Evolutionary conservation across 2,113 vertebrate genomes (phyloP).

Genomic region (Chionomys nivalis): DNA sequence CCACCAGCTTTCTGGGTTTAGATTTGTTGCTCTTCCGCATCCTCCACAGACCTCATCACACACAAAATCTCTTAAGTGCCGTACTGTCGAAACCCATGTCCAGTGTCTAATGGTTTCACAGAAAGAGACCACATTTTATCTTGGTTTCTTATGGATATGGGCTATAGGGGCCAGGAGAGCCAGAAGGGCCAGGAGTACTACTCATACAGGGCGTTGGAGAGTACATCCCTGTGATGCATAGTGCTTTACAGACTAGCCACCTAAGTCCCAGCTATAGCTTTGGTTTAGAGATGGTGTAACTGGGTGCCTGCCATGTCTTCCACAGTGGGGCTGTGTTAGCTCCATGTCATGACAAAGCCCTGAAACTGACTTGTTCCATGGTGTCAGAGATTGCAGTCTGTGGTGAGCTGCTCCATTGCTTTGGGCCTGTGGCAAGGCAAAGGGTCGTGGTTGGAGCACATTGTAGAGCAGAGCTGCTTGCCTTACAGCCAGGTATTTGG

Average conservation of each 20-base stretch:
- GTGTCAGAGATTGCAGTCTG: not conserved
- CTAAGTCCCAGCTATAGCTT: not conserved
- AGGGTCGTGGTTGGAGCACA: not conserved
- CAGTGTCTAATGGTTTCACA: not conserved
- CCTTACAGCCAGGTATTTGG: not conserved
- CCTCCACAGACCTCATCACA: not conserved
- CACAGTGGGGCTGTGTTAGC: not conserved
- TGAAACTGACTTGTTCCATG: not conserved
- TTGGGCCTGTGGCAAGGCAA: not conserved
- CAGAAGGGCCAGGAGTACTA: not conserved
- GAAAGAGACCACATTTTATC: not conserved
- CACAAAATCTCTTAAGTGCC: not conserved
- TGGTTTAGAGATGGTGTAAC: rapidly evolving
- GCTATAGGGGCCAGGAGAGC: not conserved
- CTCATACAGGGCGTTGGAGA: not conserved
- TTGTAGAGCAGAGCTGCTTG: not conserved
- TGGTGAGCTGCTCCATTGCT: not conserved
- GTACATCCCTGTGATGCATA: not conserved
- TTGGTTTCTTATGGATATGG: not conserved
- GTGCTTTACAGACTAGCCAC: not conserved
- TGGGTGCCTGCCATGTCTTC: rapidly evolving
- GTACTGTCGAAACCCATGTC: not conserved
- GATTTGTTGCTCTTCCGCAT: too few relatives aligned
- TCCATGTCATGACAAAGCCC: not conserved
- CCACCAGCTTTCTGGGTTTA: not conserved